A percentile compares a stretch with the other conserved stretches of the same genome.
These are phyloP conservation scores for Halichoerus grypus DNA, from an alignment of 2,113 vertebrate species.

Conservation along the genomic window DNA sequence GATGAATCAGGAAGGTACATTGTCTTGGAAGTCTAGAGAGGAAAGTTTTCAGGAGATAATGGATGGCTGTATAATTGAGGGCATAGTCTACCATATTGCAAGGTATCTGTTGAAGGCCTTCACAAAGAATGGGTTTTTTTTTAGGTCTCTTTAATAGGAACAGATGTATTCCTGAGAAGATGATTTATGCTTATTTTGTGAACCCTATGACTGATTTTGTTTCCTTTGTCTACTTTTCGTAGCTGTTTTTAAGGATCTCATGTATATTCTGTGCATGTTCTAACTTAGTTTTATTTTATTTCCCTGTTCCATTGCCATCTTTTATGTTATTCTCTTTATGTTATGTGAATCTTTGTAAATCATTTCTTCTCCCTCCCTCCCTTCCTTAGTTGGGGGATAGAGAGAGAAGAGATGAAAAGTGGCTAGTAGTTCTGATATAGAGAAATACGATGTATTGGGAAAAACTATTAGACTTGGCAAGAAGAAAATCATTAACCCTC, in stretches of 20 bases:
- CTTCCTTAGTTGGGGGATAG: background rate
- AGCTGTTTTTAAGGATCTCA: background rate
- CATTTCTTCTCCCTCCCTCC: background rate
- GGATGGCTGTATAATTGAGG: background rate
- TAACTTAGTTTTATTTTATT: conserved; percentile 42
- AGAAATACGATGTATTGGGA: background rate
- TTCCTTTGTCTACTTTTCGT: background rate
- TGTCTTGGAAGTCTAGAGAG: background rate
- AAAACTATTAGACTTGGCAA: conserved; percentile 1
- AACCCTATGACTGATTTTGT: background rate
- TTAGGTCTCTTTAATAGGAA: background rate
- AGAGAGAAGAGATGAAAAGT: conserved; percentile 28
- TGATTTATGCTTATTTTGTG: background rate
- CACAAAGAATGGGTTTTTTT: background rate
- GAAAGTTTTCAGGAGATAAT: background rate
- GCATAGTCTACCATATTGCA: background rate
- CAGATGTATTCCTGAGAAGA: background rate
- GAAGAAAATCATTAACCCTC: conserved; percentile 38
- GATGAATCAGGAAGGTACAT: background rate
- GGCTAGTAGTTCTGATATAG: background rate
- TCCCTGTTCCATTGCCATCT: background rate
- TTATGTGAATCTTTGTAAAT: background rate
- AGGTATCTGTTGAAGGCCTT: background rate
- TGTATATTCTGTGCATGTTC: background rate
- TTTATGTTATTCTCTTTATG: conserved; percentile 33